Percentiles rank a stretch among this genome's conserved stretches.
Evolutionary conservation across 2,113 vertebrate genomes (phyloP).

Genomic region (Neopipo cinnamomea): DNA sequence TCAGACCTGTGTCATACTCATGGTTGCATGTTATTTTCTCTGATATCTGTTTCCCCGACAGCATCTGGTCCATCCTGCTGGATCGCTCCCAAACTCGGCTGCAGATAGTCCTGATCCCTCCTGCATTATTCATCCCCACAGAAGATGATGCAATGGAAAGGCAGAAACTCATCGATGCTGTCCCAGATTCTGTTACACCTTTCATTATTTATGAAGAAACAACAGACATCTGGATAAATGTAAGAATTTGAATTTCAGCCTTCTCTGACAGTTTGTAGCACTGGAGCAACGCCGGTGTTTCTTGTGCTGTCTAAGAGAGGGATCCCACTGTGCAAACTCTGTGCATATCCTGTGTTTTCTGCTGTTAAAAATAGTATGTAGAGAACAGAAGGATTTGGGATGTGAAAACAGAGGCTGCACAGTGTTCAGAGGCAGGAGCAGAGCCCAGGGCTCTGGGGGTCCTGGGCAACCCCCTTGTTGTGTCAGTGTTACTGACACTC

Average conservation of each 20-base stretch:
- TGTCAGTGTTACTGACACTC: neutral
- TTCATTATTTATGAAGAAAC: conserved; percentile 83
- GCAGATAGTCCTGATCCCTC: conserved; percentile 80
- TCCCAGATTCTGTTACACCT: conserved; percentile 78
- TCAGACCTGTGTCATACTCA: neutral
- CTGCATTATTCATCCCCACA: conserved; percentile 80
- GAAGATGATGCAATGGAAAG: conserved; percentile 80
- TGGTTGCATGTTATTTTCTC: conserved; percentile 35
- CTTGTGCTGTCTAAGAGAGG: neutral
- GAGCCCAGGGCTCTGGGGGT: neutral
- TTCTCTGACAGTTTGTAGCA: neutral
- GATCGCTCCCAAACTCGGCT: conserved; percentile 82
- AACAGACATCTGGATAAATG: conserved; percentile 86
- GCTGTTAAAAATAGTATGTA: neutral
- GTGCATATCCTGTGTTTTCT: neutral
- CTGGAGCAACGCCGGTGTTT: rapidly evolving
- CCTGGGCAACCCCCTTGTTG: neutral
- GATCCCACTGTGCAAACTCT: neutral
- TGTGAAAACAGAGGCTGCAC: neutral
- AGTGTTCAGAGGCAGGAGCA: neutral
- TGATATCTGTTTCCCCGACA: conserved; percentile 63
- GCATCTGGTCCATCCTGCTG: conserved; percentile 81
- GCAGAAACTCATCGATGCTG: conserved; percentile 76
- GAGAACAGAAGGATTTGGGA: neutral
- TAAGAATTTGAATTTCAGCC: conserved; percentile 55